Evolutionary conservation across 2,888 invertebrate genomes (phyloP), one percentile per base, ranked within the genome.

Genomic region (Andrena marginata): DNA sequence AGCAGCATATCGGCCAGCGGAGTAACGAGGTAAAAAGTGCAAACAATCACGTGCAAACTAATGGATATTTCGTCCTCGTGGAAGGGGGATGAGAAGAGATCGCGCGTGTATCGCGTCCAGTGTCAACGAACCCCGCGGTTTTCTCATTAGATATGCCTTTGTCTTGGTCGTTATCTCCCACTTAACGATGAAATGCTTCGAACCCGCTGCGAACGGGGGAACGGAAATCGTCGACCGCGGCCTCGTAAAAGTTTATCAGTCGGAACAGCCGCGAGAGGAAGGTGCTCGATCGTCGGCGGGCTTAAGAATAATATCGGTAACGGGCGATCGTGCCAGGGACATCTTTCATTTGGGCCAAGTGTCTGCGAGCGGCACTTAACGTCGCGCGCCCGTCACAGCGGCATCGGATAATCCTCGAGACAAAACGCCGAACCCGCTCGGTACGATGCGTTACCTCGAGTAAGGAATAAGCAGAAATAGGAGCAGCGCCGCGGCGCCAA

Each of bases 401-500:
- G 56, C 26, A 77, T 63, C 67, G 56, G 62, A 67, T 76, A 70
- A 74, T 59, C 77, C 51, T 48, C 60, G 67, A 3, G 20, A 7
- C 29, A n/a, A 65, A 68, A 33, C 20, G 26, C 49, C 35, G 67
- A 63, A 13, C 51, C 51, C 63, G 67, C 70, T 70, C 23, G 23
- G 63, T 31, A 48, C 56, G 78, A 75, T 72, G 78, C 60, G 77
- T 73, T 54, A 48, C 56, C 56, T 33, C 59, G 82, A 49, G 68
- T 42, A 54, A 82, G 82, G 73, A 77, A 72, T 62, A 78, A 82
- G 73, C 56, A 68, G 65, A 82, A 85, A 78, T 77, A 76, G 71
- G 74, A 73, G 67, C 60, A 82, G 29, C 84, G 68, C 54, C 75
- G 65, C 82, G 85, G 85, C 85, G 85, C 85, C 85, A 85, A 67